Evolutionary conservation across 1,140 invertebrate species (phyloP).

Genomic region (Tetragonula clypearis): DNA sequence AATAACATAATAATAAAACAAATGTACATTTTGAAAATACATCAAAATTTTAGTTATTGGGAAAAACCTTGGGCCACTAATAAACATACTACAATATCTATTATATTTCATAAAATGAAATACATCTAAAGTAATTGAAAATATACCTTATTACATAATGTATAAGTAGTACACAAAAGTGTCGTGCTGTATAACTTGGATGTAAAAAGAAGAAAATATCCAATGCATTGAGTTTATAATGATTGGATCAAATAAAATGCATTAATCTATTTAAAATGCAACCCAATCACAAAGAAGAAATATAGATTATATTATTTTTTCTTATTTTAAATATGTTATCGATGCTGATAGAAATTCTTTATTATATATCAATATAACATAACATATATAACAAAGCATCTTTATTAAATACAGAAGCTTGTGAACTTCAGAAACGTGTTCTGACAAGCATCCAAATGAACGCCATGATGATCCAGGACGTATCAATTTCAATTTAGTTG

Average conservation of each 20-base stretch:
- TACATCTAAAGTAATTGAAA: background rate
- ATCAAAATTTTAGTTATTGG: background rate
- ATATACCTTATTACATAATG: background rate
- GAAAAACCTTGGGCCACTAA: background rate
- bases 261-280: background rate
- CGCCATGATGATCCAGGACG: slow-evolving; percentile 7
- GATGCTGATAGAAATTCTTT: background rate
- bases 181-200: background rate
- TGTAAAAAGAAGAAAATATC: background rate
- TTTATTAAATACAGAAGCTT: background rate
- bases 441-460: slow-evolving; percentile 10
- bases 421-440: background rate
- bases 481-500: slow-evolving; percentile 3
- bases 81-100: background rate
- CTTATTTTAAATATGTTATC: background rate
- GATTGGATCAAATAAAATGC: slow-evolving; percentile 20
- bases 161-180: background rate
- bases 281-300: background rate
- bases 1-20: slow-evolving; percentile 7
- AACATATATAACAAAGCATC: too few relatives aligned
- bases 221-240: background rate
- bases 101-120: background rate
- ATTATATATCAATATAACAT: too few relatives aligned
- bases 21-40: background rate
- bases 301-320: background rate